Conservation (phyloP, 2,797 vertebrate species). For the Rhabdomys pumilio region DNA sequence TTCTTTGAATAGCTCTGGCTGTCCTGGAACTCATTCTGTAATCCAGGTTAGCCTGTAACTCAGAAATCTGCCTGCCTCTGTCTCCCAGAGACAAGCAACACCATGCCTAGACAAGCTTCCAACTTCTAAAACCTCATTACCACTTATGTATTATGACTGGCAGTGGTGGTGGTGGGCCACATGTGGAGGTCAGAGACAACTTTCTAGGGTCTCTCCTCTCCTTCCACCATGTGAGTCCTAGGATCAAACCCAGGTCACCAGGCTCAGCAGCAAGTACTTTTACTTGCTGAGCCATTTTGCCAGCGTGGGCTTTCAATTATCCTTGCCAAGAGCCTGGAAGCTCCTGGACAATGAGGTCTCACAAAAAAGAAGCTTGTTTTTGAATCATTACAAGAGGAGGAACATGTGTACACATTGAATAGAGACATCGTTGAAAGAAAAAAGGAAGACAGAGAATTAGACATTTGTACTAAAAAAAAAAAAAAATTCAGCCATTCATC, state of each 20-base stretch:
- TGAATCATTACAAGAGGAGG: conserved; percentile 9
- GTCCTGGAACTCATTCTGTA: not conserved
- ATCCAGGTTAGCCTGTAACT: not conserved
- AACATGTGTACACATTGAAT: not conserved
- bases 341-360: not conserved
- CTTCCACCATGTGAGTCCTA: not conserved
- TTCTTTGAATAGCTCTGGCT: not conserved
- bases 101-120: not conserved
- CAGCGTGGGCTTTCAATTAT: not conserved
- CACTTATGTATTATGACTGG: not conserved
- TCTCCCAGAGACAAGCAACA: not conserved
- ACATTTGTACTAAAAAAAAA: not conserved
- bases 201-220: not conserved
- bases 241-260: not conserved
- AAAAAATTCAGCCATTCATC: conserved; percentile 4
- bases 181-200: not conserved
- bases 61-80: not conserved
- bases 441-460: not conserved
- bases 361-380: not conserved
- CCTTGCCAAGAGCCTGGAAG: not conserved
- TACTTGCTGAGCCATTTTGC: not conserved
- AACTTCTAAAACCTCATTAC: not conserved
- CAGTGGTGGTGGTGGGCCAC: not conserved
- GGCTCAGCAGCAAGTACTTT: not conserved
- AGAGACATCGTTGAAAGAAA: not conserved